A percentile compares a stretch with the other conserved stretches of the same genome.
These are phyloP conservation scores for Stegana nigrithorax DNA, from an alignment of 2,888 invertebrate species.

Conservation along the genomic window DNA sequence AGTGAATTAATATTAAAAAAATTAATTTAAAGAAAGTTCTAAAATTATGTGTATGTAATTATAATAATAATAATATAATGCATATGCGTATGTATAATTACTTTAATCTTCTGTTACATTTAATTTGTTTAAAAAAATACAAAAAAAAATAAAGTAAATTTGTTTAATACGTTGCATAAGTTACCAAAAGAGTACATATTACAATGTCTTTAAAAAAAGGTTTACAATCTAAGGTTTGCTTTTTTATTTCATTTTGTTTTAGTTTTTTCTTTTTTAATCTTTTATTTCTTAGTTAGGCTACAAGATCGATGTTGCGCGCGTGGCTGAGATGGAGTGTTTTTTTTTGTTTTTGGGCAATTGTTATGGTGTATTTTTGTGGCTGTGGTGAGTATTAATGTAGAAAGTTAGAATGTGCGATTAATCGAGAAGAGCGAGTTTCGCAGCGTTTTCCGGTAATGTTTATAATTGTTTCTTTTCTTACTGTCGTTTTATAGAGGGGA, in stretches of 20 bases:
- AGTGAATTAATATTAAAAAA: too few relatives aligned
- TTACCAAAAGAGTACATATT: neutral
- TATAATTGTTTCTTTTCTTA: neutral
- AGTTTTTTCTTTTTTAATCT: neutral
- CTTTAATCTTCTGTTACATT: too few relatives aligned
- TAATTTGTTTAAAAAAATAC: too few relatives aligned
- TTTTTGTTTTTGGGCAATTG: neutral
- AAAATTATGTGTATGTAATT: too few relatives aligned
- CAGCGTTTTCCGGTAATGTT: neutral
- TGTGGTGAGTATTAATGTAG: neutral
- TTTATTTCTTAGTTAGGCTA: constrained; percentile 14
- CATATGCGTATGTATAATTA: too few relatives aligned
- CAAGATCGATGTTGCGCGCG: constrained; percentile 11
- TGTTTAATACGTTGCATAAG: constrained; percentile 3
- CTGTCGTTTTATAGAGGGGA: constrained; percentile 1
- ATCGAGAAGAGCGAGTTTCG: neutral
- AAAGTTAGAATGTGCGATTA: neutral
- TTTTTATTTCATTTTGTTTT: constrained; percentile 17
- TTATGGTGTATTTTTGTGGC: neutral
- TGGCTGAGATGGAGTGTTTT: constrained; percentile 12
- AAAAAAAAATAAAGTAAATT: too few relatives aligned
- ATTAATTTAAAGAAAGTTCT: too few relatives aligned
- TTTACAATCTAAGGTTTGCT: constrained; percentile 5
- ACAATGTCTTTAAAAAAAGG: neutral
- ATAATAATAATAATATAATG: too few relatives aligned